Percentiles rank a stretch among this genome's conserved stretches.
Evolutionary conservation across 2,888 invertebrate species (phyloP).

Genomic region (Sicus ferrugineus): DNA sequence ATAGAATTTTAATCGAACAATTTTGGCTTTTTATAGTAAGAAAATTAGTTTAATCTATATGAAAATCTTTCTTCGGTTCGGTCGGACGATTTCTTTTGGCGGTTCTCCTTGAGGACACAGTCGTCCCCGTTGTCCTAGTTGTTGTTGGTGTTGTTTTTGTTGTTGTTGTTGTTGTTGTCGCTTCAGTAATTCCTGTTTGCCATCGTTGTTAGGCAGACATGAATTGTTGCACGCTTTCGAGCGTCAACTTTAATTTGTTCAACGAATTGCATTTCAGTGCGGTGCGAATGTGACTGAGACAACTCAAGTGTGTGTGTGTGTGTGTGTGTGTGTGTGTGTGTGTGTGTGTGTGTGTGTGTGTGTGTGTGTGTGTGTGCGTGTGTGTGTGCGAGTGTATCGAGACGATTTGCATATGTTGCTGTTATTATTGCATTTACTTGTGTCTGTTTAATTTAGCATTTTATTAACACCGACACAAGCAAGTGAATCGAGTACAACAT

Average conservation of each 20-base stretch:
- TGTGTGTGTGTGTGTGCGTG: constrained; percentile 22
- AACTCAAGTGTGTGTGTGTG: constrained; percentile 34
- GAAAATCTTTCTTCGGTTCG: no score
- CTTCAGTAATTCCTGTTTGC: neutral
- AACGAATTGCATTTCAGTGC: constrained; percentile 40
- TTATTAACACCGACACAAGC: constrained; percentile 25
- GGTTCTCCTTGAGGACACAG: constrained; percentile 24
- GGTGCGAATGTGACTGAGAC: neutral
- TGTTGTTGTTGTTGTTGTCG: neutral
- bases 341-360: constrained; percentile 30
- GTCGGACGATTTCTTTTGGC: no score
- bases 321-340: constrained; percentile 34
- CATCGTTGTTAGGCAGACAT: constrained; percentile 20
- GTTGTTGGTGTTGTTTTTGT: neutral
- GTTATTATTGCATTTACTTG: constrained; percentile 11
- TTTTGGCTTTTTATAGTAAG: no score
- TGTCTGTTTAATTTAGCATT: constrained; percentile 23
- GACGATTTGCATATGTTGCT: neutral
- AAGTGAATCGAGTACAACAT: neutral
- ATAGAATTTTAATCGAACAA: no score
- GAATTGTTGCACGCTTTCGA: constrained; percentile 29
- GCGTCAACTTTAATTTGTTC: constrained; percentile 38
- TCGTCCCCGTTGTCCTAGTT: constrained; percentile 14
- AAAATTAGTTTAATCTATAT: no score
- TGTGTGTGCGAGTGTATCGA: neutral